These are phyloP conservation scores for Cacoxenus indagator DNA, from an alignment of 2,888 invertebrate species.

Conservation along the genomic window DNA sequence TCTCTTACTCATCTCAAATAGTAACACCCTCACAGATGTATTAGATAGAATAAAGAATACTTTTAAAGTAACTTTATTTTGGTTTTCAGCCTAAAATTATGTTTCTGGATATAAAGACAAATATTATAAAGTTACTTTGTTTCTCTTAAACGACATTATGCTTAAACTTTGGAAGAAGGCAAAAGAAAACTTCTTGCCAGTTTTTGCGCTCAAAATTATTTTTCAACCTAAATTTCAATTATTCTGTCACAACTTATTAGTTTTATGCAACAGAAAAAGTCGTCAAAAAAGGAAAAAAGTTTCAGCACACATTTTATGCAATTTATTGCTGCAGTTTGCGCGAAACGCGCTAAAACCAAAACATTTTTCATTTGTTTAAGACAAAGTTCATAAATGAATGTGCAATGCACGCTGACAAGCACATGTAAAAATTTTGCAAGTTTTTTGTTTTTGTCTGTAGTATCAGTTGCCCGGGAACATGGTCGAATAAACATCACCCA, in stretches of 20 bases:
- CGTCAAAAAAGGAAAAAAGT: background rate
- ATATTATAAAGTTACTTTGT: no score
- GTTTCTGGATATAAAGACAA: no score
- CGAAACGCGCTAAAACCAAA: background rate
- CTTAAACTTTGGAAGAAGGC: no score
- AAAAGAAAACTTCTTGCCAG: no score
- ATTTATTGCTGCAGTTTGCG: background rate
- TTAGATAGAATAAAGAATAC: no score
- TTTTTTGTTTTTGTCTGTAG: background rate
- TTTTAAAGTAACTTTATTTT: no score
- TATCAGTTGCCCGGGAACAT: background rate
- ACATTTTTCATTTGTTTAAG: conserved; percentile 7
- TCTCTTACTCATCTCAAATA: no score
- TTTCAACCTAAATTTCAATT: no score
- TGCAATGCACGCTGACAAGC: background rate
- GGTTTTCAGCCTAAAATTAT: no score
- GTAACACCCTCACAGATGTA: no score
- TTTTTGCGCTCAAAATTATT: no score
- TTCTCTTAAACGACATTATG: no score
- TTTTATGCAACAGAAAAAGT: background rate
- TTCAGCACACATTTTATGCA: background rate
- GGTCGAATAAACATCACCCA: background rate
- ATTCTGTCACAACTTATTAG: background rate
- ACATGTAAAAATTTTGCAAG: background rate
- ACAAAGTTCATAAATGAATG: conserved; percentile 15